Base-by-base conservation (phyloP, 2,797 vertebrate species). In the Sylvilagus floridanus region DNA sequence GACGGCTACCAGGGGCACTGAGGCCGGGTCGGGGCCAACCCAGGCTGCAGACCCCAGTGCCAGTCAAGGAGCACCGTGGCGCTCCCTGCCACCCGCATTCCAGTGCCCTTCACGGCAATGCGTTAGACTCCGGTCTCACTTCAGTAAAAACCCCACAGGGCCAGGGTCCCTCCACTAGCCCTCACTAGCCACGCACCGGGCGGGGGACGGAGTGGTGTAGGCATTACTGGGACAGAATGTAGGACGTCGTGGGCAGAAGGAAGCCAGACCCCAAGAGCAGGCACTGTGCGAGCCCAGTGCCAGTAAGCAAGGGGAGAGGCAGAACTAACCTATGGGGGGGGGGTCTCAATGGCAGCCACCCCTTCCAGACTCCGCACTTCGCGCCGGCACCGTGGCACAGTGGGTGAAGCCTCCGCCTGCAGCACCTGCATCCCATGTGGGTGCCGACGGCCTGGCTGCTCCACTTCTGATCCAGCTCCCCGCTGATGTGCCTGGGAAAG, bases 41-140 rank as follows among this genome's bases (percentile, higher is more conserved):
- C 75, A 24, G 66, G 47, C 13, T 0, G 0, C 35, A 4, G 69
- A 30, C 1, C 7, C 12, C 52, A 19, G 0, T 0, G 14, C 37
- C 24, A 4, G 71, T 12, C 62, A 35, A 21, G 10, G 60, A 75
- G 72, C 50, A n/a, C 47, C 78, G 35, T 30, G 28, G 63, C 13
- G 2, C 19, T 30, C 1, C 57, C 91, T 60, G 69, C 16, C 68
- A 87, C 52, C 63, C 22, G 32, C 47, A 30, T 37, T 14, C 26
- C 22, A 4, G 24, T 19, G 62, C 5, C 66, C 57, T 13, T 62
- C 26, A 13, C 76, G 52, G 35, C 75, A 62, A n/a, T 17, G 66
- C 19, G 17, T 0, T 1, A 1, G 9, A 75, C 32, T 71, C 62
- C 19, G 54, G 26, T 71, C 62, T 62, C 62, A 10, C 24, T 52